phyloP scores from a whole-genome alignment of 1,140 invertebrate species.

The Drosophila micromelanica region DNA sequence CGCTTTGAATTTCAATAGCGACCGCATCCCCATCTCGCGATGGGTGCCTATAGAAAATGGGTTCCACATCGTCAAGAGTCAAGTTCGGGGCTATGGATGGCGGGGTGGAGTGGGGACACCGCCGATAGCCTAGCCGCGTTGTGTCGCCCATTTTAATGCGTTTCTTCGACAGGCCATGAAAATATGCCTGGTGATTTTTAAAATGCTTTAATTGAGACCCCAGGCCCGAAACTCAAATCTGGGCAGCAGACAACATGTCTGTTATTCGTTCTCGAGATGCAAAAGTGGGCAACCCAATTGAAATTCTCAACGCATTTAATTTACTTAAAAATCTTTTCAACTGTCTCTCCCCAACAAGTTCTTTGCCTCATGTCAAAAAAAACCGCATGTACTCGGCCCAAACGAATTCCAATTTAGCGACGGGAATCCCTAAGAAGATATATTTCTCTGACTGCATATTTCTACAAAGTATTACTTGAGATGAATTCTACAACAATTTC shows the following conservation, averaged over 20 bases:
- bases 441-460: not conserved
- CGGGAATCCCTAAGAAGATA: constrained; percentile 14
- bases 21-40: constrained; percentile 37
- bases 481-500: not conserved
- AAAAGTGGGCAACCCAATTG: constrained; percentile 76
- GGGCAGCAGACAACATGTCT: constrained; percentile 71
- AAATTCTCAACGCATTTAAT: constrained; percentile 76
- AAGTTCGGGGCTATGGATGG: constrained; percentile 50
- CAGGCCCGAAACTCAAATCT: constrained; percentile 31
- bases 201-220: constrained; percentile 78
- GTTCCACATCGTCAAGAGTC: constrained; percentile 69
- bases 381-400: not conserved
- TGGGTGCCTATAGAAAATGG: constrained; percentile 54
- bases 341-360: constrained; percentile 12
- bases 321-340: constrained; percentile 58
- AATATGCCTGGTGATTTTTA: constrained; percentile 77
- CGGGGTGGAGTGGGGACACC: constrained; percentile 4
- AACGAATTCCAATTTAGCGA: constrained; percentile 8
- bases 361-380: not conserved
- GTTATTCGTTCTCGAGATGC: constrained; percentile 75
- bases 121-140: constrained; percentile 26
- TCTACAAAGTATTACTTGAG: not conserved
- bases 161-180: constrained; percentile 79
- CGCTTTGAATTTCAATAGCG: constrained; percentile 81
- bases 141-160: constrained; percentile 81